Base-by-base conservation (phyloP, 2,888 invertebrate species). In the Caenorhabditis afra region DNA sequence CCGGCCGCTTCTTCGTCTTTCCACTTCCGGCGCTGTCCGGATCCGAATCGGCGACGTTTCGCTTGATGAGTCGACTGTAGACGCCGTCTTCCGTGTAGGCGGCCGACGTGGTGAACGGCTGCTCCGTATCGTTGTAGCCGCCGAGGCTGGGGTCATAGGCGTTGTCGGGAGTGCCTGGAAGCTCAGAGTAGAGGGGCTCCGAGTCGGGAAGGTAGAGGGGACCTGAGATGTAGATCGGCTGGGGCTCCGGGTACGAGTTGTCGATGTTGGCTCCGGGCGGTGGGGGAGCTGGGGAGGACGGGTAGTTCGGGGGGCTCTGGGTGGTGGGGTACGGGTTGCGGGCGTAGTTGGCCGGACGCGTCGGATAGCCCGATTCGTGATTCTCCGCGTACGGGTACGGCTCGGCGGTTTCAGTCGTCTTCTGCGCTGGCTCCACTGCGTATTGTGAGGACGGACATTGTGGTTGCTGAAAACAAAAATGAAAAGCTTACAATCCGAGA, bases 311-410 rank as follows among this genome's bases (percentile, higher is more conserved):
- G 11, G 76, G 50, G 29, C 29, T 29, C n/a, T 59, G 66, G 14
- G 75, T 68, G 14, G 68, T 57, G 14, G 67, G 64, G 39, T 45
- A 62, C 16, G 66, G 39, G 16, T 59, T 61, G 16, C 22, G 35
- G 35, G 49, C 68, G 29, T 79, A 79, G 52, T 61, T 73, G 23
- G 80, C 64, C n/a, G 79, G 65, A 35, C 68, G 76, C n/a, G 83
- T 79, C 35, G 81, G 81, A 55, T 84, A 84, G n/a, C 81, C 83
- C 7, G 77, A 77, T 41, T 83, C 83, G 59, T 83, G 83, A 20
- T 66, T 66, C 5, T 70, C 81, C 14, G 41, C 59, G 7, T 52
- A 55, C 16, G 58, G 57, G 47, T 83, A 81, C 12, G 81, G 81
- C 11, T 59, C 29, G 10, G 71, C 58, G 49, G 65, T 65, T 59